Evolutionary conservation across 2,797 vertebrate genomes (phyloP).

Genomic region (Poliocrania exsul): DNA sequence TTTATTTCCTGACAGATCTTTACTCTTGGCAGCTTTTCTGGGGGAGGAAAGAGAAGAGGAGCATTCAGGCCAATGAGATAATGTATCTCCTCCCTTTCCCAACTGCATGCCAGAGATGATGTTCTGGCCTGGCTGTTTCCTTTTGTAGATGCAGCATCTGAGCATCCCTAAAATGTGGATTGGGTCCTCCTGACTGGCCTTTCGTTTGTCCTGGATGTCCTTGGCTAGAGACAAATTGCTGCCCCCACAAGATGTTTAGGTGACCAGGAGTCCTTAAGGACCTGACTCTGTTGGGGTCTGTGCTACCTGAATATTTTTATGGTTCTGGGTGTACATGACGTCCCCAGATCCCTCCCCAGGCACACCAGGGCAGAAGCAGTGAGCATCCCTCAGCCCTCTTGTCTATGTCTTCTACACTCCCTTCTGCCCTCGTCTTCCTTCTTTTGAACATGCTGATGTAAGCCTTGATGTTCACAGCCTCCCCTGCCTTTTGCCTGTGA

Average conservation of each 20-base stretch:
- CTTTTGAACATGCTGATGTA: accelerated
- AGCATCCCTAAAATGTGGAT: neutral
- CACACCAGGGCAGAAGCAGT: neutral
- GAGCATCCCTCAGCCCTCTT: neutral
- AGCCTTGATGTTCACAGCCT: neutral
- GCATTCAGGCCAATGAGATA: slow-evolving; percentile 45
- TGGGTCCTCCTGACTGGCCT: neutral
- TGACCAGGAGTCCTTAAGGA: neutral
- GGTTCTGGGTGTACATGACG: neutral
- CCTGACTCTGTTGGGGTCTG: neutral
- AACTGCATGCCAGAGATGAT: neutral
- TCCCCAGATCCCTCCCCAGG: neutral
- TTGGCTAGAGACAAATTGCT: neutral
- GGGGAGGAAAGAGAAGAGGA: slow-evolving; percentile 50
- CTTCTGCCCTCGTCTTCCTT: neutral
- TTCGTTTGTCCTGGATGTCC: neutral
- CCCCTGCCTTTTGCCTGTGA: neutral
- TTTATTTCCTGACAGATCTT: slow-evolving; percentile 58
- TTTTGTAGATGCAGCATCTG: neutral
- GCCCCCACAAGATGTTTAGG: neutral
- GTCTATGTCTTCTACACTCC: neutral
- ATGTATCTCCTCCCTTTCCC: slow-evolving; percentile 29
- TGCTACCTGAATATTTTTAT: neutral
- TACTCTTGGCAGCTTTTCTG: slow-evolving; percentile 60
- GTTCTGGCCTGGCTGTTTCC: neutral